These are phyloP conservation scores for Lagopus leucura DNA, from an alignment of 2,113 vertebrate genomes.

Conservation along the genomic window DNA sequence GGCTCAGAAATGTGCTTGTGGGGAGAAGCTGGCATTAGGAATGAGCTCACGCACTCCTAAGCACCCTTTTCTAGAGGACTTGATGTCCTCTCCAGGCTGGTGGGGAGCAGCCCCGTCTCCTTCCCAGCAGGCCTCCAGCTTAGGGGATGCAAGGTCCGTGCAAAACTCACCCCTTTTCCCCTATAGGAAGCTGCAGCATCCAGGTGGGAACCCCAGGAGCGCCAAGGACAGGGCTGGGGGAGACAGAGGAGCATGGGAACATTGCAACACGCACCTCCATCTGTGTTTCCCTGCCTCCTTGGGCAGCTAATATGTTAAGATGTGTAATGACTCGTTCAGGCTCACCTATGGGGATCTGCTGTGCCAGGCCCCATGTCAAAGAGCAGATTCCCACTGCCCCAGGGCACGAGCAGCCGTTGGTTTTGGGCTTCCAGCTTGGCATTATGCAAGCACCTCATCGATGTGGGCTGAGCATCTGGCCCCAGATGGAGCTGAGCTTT, in stretches of 20 bases:
- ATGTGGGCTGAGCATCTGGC: rapidly evolving
- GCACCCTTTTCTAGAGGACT: background rate
- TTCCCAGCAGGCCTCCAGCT: background rate
- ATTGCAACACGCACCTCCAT: rapidly evolving
- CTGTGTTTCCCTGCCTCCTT: background rate
- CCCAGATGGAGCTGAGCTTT: conserved; percentile 18
- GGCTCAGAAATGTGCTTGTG: rapidly evolving
- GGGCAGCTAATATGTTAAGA: conserved; percentile 49
- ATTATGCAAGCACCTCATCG: background rate
- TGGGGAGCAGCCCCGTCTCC: background rate
- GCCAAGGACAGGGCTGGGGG: background rate
- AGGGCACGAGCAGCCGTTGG: background rate
- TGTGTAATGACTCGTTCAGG: background rate
- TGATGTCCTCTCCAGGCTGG: rapidly evolving
- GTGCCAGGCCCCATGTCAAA: background rate
- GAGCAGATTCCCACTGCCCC: rapidly evolving
- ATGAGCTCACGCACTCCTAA: rapidly evolving
- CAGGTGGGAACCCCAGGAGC: background rate
- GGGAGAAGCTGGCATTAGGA: background rate
- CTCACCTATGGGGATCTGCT: background rate
- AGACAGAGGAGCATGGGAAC: background rate
- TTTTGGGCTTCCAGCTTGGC: conserved; percentile 7
- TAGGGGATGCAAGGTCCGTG: background rate
- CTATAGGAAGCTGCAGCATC: background rate
- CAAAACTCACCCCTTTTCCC: background rate